Conservation (phyloP, 2,797 vertebrate species). For the Scarus forsteni region DNA sequence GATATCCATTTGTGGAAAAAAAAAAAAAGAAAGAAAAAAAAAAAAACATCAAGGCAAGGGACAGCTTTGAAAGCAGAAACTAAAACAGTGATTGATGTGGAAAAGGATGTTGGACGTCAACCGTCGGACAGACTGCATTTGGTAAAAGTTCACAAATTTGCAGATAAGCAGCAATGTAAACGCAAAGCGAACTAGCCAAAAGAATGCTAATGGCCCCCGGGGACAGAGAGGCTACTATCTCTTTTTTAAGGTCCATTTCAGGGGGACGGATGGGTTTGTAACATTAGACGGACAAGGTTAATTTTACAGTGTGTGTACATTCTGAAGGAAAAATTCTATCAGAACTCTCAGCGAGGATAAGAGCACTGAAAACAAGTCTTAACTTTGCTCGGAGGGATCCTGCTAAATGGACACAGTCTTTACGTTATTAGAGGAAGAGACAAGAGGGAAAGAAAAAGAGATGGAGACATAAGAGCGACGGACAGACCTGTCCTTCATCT, state of each 20-base stretch:
- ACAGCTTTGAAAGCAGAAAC: conserved; percentile 79
- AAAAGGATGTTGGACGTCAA: conserved; percentile 73
- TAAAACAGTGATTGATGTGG: conserved; percentile 80
- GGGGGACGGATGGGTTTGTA: conserved; percentile 48
- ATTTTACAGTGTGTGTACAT: conserved; percentile 47
- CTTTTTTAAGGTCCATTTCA: conserved; percentile 62
- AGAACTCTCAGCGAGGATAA: conserved; percentile 33
- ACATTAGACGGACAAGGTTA: conserved; percentile 54
- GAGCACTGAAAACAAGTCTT: conserved; percentile 35
- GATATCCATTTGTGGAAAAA: conserved; percentile 71
- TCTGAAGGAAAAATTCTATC: conserved; percentile 44
- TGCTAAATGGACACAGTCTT: conserved; percentile 58
- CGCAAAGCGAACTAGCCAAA: conserved; percentile 56
- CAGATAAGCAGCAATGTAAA: conserved; percentile 78
- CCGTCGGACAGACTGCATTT: conserved; percentile 75
- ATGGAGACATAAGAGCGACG: conserved; percentile 24
- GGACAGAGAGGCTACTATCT: conserved; percentile 51
- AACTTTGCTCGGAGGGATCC: conserved; percentile 41
- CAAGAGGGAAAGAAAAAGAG: conserved; percentile 21
- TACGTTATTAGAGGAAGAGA: conserved; percentile 32
- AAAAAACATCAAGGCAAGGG: conserved; percentile 78
- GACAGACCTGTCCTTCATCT: conserved; percentile 60
- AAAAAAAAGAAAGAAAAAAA: conserved; percentile 67
- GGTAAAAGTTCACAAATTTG: conserved; percentile 81
- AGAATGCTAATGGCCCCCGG: conserved; percentile 66